Percentiles rank a stretch among this genome's conserved stretches.
These are phyloP conservation scores for Masnerella sp. DNA, from an alignment of 2,888 invertebrate genomes.

Conservation along the genomic window DNA sequence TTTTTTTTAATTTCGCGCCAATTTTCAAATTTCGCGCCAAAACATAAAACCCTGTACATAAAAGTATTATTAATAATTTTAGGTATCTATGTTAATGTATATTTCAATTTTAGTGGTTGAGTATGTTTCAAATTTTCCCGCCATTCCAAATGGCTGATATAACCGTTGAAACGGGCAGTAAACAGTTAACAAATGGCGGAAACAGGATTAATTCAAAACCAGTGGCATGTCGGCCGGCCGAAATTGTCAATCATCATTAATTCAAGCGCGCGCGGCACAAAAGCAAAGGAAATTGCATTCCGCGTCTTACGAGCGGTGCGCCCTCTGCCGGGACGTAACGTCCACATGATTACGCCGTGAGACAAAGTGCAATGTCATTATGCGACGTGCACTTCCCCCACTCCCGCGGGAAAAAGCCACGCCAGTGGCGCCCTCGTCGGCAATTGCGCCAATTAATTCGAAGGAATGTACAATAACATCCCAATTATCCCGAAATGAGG, in stretches of 20 bases:
- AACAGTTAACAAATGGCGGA: not conserved
- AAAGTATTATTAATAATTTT: no score
- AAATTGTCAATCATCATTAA: constrained; percentile 50
- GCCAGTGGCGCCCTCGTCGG: not conserved
- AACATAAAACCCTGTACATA: no score
- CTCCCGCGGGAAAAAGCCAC: not conserved
- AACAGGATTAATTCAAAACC: constrained; percentile 22
- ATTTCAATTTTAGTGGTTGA: no score
- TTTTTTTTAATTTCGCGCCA: no score
- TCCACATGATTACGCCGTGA: constrained; percentile 21
- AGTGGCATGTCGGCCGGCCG: constrained; percentile 15
- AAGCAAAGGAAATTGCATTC: constrained; percentile 51
- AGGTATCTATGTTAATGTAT: no score
- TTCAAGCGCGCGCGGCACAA: constrained; percentile 38
- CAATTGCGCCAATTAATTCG: constrained; percentile 30
- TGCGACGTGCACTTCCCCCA: not conserved
- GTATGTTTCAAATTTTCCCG: no score
- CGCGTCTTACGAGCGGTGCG: constrained; percentile 28
- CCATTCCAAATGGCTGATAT: not conserved
- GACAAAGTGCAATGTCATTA: constrained; percentile 24
- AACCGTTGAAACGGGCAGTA: not conserved
- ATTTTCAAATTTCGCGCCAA: no score
- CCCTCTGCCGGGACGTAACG: constrained; percentile 17
- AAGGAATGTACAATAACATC: constrained; percentile 38
- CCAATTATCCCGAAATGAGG: constrained; percentile 39